Conservation (phyloP, 1,140 invertebrate genomes). For the Drosophila eugracilis region DNA sequence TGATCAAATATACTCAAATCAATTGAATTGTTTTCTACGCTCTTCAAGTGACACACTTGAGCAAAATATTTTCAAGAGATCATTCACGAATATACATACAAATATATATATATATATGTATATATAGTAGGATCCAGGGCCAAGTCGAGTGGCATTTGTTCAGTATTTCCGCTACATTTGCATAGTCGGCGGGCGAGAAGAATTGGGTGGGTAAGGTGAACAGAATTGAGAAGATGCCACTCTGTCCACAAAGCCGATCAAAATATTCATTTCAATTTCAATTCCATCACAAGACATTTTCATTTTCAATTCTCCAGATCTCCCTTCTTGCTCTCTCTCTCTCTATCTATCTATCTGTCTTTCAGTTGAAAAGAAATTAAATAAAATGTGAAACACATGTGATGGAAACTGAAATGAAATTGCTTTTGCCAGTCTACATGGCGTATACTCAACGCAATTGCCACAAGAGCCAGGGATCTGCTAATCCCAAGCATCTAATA, state of each 20-base stretch:
- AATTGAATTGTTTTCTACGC: slow-evolving; percentile 55
- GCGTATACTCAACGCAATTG: slow-evolving; percentile 66
- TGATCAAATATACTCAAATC: slow-evolving; percentile 57
- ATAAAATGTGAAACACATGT: slow-evolving; percentile 20
- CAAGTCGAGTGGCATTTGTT: slow-evolving; percentile 52
- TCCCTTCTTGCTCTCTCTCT: too few species aligned
- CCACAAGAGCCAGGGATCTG: slow-evolving; percentile 13
- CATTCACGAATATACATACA: slow-evolving; percentile 33
- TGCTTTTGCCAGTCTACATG: slow-evolving; percentile 25
- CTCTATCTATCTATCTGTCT: too few species aligned
- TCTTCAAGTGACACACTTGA: slow-evolving; percentile 73
- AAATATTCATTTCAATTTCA: slow-evolving; percentile 33
- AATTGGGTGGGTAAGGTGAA: slow-evolving; percentile 33
- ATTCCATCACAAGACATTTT: slow-evolving; percentile 10
- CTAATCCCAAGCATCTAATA: slow-evolving; percentile 73
- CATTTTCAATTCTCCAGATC: slow-evolving; percentile 7
- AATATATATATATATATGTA: slow-evolving; percentile 22
- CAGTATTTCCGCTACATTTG: slow-evolving; percentile 78
- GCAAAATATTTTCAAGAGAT: slow-evolving; percentile 43
- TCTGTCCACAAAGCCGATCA: slow-evolving; percentile 9
- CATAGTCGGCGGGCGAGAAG: slow-evolving; percentile 49
- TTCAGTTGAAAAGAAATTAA: neutral
- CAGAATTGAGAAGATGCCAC: slow-evolving; percentile 9
- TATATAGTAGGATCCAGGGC: slow-evolving; percentile 35
- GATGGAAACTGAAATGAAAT: slow-evolving; percentile 8